Percentiles rank a stretch among this genome's conserved stretches.
These are phyloP conservation scores for Zaprionus lineosus DNA, from an alignment of 2,888 invertebrate species.

Conservation along the genomic window DNA sequence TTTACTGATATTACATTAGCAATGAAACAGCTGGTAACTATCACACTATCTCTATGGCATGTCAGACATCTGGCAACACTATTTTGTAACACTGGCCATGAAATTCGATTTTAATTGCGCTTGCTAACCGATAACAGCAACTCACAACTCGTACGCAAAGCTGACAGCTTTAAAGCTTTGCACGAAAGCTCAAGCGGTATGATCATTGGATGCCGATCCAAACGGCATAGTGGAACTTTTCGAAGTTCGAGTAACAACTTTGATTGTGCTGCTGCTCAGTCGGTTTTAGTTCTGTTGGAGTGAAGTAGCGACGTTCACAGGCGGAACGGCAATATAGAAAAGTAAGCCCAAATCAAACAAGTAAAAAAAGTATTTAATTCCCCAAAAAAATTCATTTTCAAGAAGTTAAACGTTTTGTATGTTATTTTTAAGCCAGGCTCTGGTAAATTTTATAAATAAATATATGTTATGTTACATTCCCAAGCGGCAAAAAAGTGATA, in stretches of 20 bases:
- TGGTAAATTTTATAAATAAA: not conserved
- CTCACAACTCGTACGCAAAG: slow-evolving; percentile 45
- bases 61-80: slow-evolving; percentile 24
- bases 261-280: slow-evolving; percentile 55
- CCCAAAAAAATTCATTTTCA: not conserved
- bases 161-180: slow-evolving; percentile 41
- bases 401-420: no score
- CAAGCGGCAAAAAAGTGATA: slow-evolving; percentile 40
- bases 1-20: no score
- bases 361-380: slow-evolving; percentile 22
- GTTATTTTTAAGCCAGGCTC: no score
- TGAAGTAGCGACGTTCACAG: slow-evolving; percentile 67
- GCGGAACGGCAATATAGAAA: slow-evolving; percentile 63
- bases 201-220: slow-evolving; percentile 43
- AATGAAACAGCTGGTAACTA: not conserved
- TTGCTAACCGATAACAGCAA: slow-evolving; percentile 41
- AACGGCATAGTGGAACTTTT: slow-evolving; percentile 52
- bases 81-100: slow-evolving; percentile 8
- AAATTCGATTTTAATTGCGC: slow-evolving; percentile 31
- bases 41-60: not conserved
- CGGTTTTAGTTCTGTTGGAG: slow-evolving; percentile 74
- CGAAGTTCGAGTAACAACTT: slow-evolving; percentile 63
- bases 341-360: slow-evolving; percentile 60
- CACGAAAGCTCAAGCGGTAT: slow-evolving; percentile 48
- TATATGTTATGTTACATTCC: no score